phyloP scores from a whole-genome alignment of 2,113 vertebrate genomes.

The Microcebus ravelobensis region DNA sequence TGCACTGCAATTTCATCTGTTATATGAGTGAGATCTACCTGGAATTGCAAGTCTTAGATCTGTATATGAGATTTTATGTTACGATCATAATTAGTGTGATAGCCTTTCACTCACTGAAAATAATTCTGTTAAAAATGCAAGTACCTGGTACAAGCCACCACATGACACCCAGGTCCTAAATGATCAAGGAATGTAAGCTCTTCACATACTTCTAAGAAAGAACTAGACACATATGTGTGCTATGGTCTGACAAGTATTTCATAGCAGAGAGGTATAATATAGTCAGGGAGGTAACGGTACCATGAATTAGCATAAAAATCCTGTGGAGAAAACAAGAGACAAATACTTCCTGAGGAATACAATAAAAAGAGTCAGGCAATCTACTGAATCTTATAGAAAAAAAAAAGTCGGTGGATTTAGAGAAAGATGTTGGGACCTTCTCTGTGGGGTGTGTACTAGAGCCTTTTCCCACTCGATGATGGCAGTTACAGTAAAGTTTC shows the following conservation, averaged over 20 bases:
- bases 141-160: not conserved
- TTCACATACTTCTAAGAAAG: not conserved
- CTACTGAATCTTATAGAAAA: not conserved
- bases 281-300: not conserved
- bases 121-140: not conserved
- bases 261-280: not conserved
- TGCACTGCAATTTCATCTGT: not conserved
- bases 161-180: not conserved
- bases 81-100: not conserved
- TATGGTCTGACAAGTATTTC: not conserved
- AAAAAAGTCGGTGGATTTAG: not conserved
- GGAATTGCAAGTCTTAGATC: not conserved
- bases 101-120: not conserved
- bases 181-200: not conserved
- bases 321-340: not conserved
- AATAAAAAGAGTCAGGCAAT: not conserved
- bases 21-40: conserved; percentile 29
- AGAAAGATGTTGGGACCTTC: not conserved
- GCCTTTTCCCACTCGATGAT: not conserved
- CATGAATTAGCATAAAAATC: not conserved
- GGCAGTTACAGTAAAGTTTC: not conserved
- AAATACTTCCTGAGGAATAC: not conserved
- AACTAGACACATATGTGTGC: not conserved
- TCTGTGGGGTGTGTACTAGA: not conserved
- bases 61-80: not conserved